Conservation (phyloP, 2,113 vertebrate species). For the Aspidoscelis tigris region DNA sequence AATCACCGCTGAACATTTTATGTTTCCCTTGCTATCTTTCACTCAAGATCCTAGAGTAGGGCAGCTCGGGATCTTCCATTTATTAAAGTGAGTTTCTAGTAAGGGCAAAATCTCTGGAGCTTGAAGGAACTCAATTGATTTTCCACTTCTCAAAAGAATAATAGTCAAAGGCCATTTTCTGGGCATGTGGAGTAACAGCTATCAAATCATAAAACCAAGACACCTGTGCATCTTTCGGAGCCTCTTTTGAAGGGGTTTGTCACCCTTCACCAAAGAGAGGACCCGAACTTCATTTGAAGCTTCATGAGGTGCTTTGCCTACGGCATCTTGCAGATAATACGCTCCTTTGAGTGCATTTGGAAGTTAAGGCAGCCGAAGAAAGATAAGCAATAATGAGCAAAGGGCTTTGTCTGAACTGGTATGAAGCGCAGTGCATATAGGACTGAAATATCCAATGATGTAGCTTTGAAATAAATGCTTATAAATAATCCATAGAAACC, state of each 20-base stretch:
- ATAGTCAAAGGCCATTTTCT: not conserved
- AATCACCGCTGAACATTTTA: not conserved
- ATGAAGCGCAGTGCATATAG: not conserved
- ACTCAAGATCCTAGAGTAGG: not conserved
- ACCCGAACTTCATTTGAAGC: not conserved
- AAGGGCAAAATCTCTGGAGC: not conserved
- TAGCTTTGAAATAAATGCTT: too few relatives aligned
- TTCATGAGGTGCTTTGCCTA: not conserved
- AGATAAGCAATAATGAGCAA: not conserved
- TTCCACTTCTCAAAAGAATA: not conserved
- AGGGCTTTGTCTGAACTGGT: not conserved
- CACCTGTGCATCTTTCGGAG: not conserved
- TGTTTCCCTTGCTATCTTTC: not conserved
- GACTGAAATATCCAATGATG: not conserved
- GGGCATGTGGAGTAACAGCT: not conserved
- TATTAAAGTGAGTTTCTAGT: slow-evolving; percentile 19
- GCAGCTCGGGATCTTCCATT: slow-evolving; percentile 3
- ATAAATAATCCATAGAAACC: too few relatives aligned
- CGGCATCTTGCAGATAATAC: not conserved
- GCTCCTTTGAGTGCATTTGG: too few relatives aligned
- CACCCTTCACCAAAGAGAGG: not conserved
- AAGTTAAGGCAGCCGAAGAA: not conserved
- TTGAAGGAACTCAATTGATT: slow-evolving; percentile 23
- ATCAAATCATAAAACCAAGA: not conserved
- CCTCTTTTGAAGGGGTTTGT: not conserved